These are phyloP conservation scores for Lithobates sylvaticus DNA, from an alignment of 2,797 vertebrate species.

Conservation along the genomic window DNA sequence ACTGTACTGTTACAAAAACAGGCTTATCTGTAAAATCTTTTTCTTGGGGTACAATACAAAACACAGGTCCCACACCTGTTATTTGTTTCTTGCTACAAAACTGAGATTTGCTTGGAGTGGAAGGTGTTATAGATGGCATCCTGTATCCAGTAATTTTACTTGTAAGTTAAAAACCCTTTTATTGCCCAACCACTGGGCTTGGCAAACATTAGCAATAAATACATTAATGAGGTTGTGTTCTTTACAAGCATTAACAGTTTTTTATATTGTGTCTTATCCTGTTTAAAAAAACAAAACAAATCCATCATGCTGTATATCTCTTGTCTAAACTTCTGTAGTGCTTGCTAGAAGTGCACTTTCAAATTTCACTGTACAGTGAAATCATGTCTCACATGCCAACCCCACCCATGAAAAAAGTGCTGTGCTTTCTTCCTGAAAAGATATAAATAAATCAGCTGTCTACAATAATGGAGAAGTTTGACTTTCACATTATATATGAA, in stretches of 20 bases:
- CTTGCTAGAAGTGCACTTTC: background rate
- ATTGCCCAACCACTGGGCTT: background rate
- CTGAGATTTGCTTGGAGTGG: no score
- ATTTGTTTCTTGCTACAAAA: no score
- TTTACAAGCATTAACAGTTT: background rate
- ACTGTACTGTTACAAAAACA: no score
- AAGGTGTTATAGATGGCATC: no score
- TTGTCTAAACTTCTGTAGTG: background rate
- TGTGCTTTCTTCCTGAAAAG: constrained; percentile 13
- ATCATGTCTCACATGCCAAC: constrained; percentile 13
- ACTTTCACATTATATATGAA: background rate
- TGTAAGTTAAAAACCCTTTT: no score
- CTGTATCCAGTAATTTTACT: no score
- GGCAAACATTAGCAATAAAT: background rate
- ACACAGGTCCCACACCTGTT: no score
- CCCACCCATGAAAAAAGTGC: background rate
- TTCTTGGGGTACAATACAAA: no score
- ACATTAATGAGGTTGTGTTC: background rate
- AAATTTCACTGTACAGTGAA: background rate
- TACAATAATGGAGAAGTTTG: constrained; percentile 5
- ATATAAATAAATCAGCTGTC: constrained; percentile 17
- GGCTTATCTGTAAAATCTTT: no score
- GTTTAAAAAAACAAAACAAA: background rate
- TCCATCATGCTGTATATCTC: background rate
- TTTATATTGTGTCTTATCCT: background rate